These are phyloP conservation scores for Dipodomys ordii DNA, from an alignment of 2,113 vertebrate genomes.

Conservation along the genomic window DNA sequence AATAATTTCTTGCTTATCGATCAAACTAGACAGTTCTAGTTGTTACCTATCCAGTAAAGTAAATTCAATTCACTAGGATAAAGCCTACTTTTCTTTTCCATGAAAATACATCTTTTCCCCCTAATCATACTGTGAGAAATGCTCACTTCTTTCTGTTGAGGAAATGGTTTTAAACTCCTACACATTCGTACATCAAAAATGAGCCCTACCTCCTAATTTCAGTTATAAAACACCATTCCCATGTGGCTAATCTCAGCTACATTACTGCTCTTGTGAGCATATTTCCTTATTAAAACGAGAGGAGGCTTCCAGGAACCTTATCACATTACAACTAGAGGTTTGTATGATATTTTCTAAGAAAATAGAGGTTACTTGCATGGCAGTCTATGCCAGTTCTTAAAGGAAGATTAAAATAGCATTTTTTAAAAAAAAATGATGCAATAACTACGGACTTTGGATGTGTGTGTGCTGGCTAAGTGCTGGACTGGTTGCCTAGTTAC, in stretches of 20 bases:
- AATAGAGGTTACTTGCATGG: slow-evolving; percentile 43
- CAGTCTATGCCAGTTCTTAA: slow-evolving; percentile 40
- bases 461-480: slow-evolving; percentile 15
- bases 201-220: neutral
- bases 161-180: slow-evolving; percentile 35
- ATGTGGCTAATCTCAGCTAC: neutral
- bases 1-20: neutral
- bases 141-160: neutral
- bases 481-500: slow-evolving; percentile 72
- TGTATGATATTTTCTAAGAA: slow-evolving; percentile 60
- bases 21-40: neutral
- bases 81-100: slow-evolving; percentile 45
- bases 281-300: neutral
- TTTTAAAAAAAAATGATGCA: neutral
- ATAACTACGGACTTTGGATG: slow-evolving; percentile 33
- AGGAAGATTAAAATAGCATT: slow-evolving; percentile 51
- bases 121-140: neutral
- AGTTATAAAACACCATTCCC: neutral
- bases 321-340: neutral
- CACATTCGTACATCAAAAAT: neutral
- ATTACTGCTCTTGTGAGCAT: neutral
- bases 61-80: slow-evolving; percentile 23
- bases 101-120: slow-evolving; percentile 17
- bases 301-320: slow-evolving; percentile 45
- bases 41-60: neutral